Evolutionary conservation across 2,888 invertebrate species (phyloP).

Genomic region (Limnephilus auricula): DNA sequence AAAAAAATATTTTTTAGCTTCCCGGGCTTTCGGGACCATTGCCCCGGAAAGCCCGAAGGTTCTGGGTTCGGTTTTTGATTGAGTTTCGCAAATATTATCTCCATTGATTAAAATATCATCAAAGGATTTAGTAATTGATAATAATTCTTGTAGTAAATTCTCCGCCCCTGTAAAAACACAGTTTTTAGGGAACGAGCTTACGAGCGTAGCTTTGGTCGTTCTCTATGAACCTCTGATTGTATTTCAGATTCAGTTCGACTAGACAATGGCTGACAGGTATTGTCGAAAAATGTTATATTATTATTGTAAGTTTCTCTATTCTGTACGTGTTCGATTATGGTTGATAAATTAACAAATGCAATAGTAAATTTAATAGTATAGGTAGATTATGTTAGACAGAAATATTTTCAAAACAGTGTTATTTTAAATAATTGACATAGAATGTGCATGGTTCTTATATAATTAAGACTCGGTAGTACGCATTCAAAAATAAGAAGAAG

Average conservation of each 20-base stretch:
- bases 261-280: constrained; percentile 34
- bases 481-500: too few species aligned
- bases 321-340: background rate
- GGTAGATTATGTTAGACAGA: too few species aligned
- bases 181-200: background rate
- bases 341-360: background rate
- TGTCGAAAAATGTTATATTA: background rate
- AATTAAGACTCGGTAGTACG: too few species aligned
- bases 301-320: background rate
- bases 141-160: background rate
- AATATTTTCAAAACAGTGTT: too few species aligned
- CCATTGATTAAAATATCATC: too few species aligned
- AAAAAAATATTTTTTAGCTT: too few species aligned
- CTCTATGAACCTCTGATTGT: constrained; percentile 29
- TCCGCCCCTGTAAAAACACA: background rate
- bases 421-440: too few species aligned
- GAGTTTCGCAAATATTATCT: too few species aligned
- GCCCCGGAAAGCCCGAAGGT: too few species aligned
- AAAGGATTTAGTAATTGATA: background rate
- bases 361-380: background rate
- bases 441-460: too few species aligned
- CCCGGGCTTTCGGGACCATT: too few species aligned
- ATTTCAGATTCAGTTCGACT: constrained; percentile 25
- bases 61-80: too few species aligned
- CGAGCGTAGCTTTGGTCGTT: background rate